Evolutionary conservation across 1,140 invertebrate genomes (phyloP).

Genomic region (Sesamia nonagrioides): DNA sequence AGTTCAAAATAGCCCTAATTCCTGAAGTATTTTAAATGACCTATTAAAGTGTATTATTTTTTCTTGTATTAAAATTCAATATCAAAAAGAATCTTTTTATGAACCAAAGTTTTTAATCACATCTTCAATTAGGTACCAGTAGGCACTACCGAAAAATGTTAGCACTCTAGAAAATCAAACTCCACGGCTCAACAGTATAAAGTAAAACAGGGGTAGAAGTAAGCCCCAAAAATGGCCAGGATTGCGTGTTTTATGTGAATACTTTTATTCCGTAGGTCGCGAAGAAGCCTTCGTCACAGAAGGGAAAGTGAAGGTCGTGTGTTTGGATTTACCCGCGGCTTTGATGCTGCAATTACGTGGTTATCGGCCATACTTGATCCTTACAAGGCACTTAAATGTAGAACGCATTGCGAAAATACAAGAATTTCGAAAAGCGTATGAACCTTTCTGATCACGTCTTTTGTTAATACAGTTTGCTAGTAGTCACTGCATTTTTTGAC

Average conservation of each 20-base stretch:
- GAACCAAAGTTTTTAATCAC: too few species aligned
- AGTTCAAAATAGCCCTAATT: too few species aligned
- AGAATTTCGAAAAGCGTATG: constrained; percentile 34
- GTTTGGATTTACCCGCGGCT: constrained; percentile 76
- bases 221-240: constrained; percentile 16
- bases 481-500: too few species aligned
- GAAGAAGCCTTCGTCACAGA: constrained; percentile 75
- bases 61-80: too few species aligned
- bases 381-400: constrained; percentile 67
- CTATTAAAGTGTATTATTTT: too few species aligned
- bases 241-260: background rate
- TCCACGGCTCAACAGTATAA: background rate
- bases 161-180: too few species aligned
- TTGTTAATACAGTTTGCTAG: background rate
- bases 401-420: constrained; percentile 60
- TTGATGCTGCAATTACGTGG: constrained; percentile 79
- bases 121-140: too few species aligned
- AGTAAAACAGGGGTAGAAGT: background rate
- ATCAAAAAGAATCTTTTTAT: too few species aligned
- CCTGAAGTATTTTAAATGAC: too few species aligned
- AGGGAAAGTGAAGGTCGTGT: constrained; percentile 73
- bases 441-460: background rate
- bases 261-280: constrained; percentile 64
- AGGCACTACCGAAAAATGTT: background rate
- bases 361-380: constrained; percentile 74